Conservation (phyloP, 2,113 vertebrate species). For the Sapajus apella region DNA sequence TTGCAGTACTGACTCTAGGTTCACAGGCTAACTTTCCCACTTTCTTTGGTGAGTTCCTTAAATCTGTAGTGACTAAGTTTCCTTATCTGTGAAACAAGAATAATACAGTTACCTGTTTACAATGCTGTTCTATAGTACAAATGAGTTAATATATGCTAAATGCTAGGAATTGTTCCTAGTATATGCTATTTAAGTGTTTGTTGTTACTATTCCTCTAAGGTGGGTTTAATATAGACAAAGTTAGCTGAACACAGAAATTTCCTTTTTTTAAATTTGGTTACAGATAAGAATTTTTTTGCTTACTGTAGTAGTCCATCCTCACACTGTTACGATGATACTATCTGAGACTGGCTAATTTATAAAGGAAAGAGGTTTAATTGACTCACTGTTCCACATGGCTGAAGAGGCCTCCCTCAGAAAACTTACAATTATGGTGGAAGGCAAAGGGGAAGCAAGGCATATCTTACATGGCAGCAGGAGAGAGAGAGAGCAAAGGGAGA, state of each 20-base stretch:
- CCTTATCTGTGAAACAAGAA: not conserved
- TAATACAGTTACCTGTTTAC: not conserved
- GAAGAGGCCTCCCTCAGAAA: too few species aligned
- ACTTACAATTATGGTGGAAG: too few species aligned
- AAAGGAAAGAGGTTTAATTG: too few species aligned
- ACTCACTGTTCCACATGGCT: too few species aligned
- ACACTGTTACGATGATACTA: too few species aligned
- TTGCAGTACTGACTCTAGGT: not conserved
- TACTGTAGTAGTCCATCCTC: not conserved
- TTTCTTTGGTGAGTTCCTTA: conserved; percentile 13
- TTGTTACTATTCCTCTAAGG: not conserved
- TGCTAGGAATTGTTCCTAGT: not conserved
- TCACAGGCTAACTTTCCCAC: not conserved
- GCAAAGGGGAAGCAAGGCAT: too few species aligned
- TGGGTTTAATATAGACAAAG: conserved; percentile 31
- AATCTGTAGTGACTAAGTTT: not conserved
- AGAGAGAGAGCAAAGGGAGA: too few species aligned
- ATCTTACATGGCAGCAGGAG: too few species aligned
- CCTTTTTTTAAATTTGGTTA: not conserved
- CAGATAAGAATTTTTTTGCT: conserved; percentile 3
- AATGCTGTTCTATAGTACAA: not conserved
- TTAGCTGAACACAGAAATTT: not conserved
- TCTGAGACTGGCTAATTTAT: too few species aligned
- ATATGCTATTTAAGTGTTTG: not conserved
- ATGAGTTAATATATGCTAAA: not conserved